Conservation (phyloP, 2,113 vertebrate species). For the Neolamprologus tretocephalus region DNA sequence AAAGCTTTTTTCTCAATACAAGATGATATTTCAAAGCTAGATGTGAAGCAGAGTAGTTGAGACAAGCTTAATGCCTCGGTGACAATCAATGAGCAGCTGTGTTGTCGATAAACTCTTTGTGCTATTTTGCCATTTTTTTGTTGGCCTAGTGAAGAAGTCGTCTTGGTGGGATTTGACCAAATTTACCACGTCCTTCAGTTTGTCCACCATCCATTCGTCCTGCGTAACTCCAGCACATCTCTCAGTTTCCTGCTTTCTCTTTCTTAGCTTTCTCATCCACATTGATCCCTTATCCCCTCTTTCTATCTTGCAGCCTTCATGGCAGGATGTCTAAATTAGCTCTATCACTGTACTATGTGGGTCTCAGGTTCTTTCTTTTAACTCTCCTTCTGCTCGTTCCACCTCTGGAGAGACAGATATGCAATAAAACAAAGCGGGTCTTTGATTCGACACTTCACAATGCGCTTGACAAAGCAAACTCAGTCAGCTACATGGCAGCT, state of each 20-base stretch:
- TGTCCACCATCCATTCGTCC: background rate
- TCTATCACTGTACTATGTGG: background rate
- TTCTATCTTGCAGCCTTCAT: background rate
- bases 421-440: background rate
- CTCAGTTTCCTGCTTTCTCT: background rate
- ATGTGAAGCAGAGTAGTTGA: background rate
- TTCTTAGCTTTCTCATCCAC: background rate
- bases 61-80: background rate
- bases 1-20: background rate
- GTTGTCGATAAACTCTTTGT: background rate
- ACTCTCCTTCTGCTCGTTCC: background rate
- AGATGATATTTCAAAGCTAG: accelerated
- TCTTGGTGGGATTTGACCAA: background rate
- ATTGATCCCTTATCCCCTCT: background rate
- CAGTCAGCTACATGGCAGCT: background rate
- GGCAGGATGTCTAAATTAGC: background rate
- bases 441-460: background rate
- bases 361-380: background rate
- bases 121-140: background rate
- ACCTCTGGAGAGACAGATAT: background rate
- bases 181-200: background rate
- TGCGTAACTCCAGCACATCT: background rate
- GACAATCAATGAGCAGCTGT: background rate
- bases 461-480: background rate
- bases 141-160: background rate